These are phyloP conservation scores for Dendrolimus punctatus DNA, from an alignment of 1,140 invertebrate genomes.

Conservation along the genomic window DNA sequence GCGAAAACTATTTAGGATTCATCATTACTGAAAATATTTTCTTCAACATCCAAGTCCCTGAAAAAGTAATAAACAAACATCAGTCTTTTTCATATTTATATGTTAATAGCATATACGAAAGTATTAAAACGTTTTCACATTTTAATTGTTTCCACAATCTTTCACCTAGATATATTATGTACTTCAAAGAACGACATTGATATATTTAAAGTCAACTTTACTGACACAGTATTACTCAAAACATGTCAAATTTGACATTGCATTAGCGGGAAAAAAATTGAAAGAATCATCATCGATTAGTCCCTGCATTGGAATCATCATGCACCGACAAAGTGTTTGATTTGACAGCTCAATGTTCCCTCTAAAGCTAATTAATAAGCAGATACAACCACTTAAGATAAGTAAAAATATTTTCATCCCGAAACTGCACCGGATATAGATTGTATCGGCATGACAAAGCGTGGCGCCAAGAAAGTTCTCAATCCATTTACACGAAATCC, in stretches of 20 bases:
- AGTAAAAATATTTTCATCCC: slow-evolving; percentile 70
- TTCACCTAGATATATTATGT: too few species aligned
- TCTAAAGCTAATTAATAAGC: slow-evolving; percentile 67
- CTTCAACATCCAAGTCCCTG: too few species aligned
- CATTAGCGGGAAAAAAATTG: slow-evolving; percentile 23
- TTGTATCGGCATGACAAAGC: slow-evolving; percentile 67
- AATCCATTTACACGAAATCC: slow-evolving; percentile 3
- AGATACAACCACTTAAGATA: slow-evolving; percentile 71
- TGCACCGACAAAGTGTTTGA: slow-evolving; percentile 56
- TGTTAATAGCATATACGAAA: too few species aligned
- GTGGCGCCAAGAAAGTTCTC: slow-evolving; percentile 48
- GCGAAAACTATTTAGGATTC: too few species aligned
- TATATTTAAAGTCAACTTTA: slow-evolving; percentile 9
- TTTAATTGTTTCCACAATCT: too few species aligned
- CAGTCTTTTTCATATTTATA: too few species aligned
- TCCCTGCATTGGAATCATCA: slow-evolving; percentile 14
- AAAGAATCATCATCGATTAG: slow-evolving; percentile 57
- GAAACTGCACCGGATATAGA: slow-evolving; percentile 67
- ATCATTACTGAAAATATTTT: too few species aligned
- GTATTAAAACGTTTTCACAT: too few species aligned
- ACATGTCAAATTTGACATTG: slow-evolving; percentile 16
- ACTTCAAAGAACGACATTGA: too few species aligned
- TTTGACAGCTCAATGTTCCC: slow-evolving; percentile 64
- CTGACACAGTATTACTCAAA: slow-evolving; percentile 1
- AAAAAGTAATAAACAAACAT: too few species aligned